Percentiles rank a stretch among this genome's conserved stretches.
These are phyloP conservation scores for Tolmerus cingulatus DNA, from an alignment of 2,888 invertebrate species.

Conservation along the genomic window DNA sequence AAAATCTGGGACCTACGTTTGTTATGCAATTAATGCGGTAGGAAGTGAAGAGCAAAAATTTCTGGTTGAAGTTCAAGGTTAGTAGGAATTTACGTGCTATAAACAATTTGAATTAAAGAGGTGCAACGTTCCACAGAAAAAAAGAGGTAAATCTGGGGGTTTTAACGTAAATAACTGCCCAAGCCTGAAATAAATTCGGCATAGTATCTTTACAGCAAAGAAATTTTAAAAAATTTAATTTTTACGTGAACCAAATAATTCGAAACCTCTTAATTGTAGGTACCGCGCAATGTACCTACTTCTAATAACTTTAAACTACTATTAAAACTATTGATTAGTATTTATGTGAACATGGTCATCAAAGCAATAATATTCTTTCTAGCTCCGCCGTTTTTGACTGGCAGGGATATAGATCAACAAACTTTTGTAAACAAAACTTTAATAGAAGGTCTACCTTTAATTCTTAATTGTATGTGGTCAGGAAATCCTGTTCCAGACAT, in stretches of 20 bases:
- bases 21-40: conserved; percentile 67
- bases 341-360: background rate
- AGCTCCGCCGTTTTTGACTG: conserved; percentile 45
- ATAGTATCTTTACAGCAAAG: too few relatives aligned
- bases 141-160: background rate
- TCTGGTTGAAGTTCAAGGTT: conserved; percentile 60
- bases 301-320: too few relatives aligned
- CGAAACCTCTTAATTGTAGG: too few relatives aligned
- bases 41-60: conserved; percentile 63
- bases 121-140: background rate
- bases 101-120: background rate
- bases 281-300: too few relatives aligned
- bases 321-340: too few relatives aligned
- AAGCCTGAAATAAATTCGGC: too few relatives aligned
- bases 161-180: too few relatives aligned
- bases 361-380: background rate
- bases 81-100: conserved; percentile 53
- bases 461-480: conserved; percentile 67
- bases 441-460: conserved; percentile 64
- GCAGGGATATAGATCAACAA: conserved; percentile 30
- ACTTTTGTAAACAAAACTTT: conserved; percentile 30
- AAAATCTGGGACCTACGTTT: conserved; percentile 67
- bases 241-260: too few relatives aligned
- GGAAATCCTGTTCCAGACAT: conserved; percentile 70
- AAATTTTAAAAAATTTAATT: too few relatives aligned